phyloP scores from a whole-genome alignment of 1,140 invertebrate genomes.

The Vanessa tameamea region DNA sequence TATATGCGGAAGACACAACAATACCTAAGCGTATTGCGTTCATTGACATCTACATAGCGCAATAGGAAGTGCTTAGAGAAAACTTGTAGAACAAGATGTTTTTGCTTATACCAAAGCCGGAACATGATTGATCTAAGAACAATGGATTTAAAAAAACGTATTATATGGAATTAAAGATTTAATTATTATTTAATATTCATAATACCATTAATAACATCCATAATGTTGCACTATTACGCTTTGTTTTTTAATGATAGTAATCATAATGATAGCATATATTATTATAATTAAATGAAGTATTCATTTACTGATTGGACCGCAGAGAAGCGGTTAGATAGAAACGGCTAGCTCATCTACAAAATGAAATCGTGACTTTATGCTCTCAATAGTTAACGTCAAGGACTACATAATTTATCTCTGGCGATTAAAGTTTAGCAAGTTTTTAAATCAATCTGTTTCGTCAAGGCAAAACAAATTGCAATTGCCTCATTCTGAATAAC shows the following conservation, averaged over 20 bases:
- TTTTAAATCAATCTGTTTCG: conserved; percentile 27
- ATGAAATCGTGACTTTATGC: conserved; percentile 14
- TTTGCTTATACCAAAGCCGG: conserved; percentile 32
- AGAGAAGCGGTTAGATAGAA: neutral
- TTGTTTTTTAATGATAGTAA: no score
- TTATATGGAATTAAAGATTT: no score
- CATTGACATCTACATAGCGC: conserved; percentile 57
- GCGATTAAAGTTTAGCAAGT: conserved; percentile 10
- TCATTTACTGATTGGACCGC: neutral
- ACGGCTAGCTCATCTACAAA: neutral
- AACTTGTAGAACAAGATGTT: conserved; percentile 40
- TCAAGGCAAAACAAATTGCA: conserved; percentile 46
- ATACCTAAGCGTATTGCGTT: conserved; percentile 47
- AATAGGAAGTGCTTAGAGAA: conserved; percentile 60
- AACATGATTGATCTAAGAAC: conserved; percentile 29
- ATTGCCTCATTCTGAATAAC: conserved; percentile 47
- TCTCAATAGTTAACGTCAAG: conserved; percentile 3
- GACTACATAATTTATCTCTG: conserved; percentile 16
- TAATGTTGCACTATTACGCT: no score
- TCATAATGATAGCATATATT: neutral
- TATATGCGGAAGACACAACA: conserved; percentile 41
- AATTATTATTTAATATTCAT: no score
- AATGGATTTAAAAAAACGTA: neutral
- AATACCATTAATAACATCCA: no score
- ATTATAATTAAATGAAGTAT: neutral